phyloP scores from a whole-genome alignment of 2,797 vertebrate genomes.

The Oreochromis grahami region DNA sequence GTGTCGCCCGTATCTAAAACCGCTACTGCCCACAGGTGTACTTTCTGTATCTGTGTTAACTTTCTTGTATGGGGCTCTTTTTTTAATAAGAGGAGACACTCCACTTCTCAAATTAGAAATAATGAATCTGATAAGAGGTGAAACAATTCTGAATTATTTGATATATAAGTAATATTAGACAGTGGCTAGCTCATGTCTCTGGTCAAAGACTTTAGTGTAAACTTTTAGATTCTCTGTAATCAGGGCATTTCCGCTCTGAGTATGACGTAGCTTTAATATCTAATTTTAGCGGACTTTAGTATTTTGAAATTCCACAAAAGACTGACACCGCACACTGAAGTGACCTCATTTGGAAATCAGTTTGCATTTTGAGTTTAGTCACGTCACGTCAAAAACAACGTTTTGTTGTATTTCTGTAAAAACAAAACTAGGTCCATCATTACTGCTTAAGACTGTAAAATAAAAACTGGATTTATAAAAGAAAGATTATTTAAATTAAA shows the following conservation, averaged over 20 bases:
- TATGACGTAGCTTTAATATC: background rate
- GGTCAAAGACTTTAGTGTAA: accelerated
- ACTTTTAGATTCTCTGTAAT: background rate
- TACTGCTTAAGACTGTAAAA: background rate
- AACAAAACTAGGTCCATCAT: background rate
- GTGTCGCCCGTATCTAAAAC: too few relatives aligned
- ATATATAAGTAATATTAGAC: background rate
- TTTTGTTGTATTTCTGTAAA: background rate
- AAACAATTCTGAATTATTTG: background rate
- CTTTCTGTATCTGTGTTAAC: background rate
- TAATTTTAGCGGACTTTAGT: background rate
- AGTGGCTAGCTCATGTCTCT: accelerated
- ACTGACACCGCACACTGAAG: background rate
- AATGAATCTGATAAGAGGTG: background rate
- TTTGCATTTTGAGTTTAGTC: background rate
- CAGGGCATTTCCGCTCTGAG: background rate
- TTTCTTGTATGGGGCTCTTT: background rate
- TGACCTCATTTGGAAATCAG: background rate
- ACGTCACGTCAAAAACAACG: accelerated
- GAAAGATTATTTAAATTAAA: accelerated
- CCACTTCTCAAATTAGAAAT: background rate
- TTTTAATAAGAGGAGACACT: background rate
- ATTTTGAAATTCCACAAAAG: background rate
- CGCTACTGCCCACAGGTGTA: background rate
- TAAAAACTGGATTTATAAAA: too few relatives aligned